These are phyloP conservation scores for Alosa sapidissima DNA, from an alignment of 2,797 vertebrate genomes.

Conservation along the genomic window DNA sequence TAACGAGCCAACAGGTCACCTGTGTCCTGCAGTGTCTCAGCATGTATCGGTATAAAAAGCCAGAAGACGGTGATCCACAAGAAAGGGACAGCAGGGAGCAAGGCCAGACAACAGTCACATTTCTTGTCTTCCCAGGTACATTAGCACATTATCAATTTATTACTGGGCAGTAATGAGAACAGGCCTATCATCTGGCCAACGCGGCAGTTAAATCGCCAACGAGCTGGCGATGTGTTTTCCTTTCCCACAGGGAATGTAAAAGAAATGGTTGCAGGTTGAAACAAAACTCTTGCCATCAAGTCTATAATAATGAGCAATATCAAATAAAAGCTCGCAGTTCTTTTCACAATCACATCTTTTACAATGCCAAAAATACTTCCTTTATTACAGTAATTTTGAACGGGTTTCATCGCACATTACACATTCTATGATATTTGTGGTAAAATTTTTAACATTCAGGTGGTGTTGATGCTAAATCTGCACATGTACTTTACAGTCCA, in stretches of 20 bases:
- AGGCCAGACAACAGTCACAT: conserved; percentile 21
- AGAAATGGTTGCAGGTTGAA: neutral
- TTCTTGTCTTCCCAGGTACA: conserved; percentile 23
- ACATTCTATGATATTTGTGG: neutral
- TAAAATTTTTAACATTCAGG: neutral
- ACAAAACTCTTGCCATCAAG: neutral
- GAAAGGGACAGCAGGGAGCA: conserved; percentile 14
- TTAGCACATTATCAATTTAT: conserved; percentile 22
- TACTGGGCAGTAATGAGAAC: conserved; percentile 16
- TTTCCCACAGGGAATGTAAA: conserved; percentile 3
- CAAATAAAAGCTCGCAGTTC: neutral
- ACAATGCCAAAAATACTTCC: neutral
- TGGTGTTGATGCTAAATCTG: neutral
- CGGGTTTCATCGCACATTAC: neutral
- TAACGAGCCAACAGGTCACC: conserved; percentile 86
- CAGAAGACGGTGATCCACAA: conserved; percentile 23
- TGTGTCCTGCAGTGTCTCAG: conserved; percentile 86
- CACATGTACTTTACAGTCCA: neutral
- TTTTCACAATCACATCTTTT: neutral
- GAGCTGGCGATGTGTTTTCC: neutral
- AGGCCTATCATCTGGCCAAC: conserved; percentile 16
- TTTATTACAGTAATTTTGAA: neutral
- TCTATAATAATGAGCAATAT: neutral
- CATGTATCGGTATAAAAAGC: conserved; percentile 56
- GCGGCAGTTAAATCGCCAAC: neutral